phyloP scores from a whole-genome alignment of 1,140 invertebrate species.

The Pteromalus puparum region DNA sequence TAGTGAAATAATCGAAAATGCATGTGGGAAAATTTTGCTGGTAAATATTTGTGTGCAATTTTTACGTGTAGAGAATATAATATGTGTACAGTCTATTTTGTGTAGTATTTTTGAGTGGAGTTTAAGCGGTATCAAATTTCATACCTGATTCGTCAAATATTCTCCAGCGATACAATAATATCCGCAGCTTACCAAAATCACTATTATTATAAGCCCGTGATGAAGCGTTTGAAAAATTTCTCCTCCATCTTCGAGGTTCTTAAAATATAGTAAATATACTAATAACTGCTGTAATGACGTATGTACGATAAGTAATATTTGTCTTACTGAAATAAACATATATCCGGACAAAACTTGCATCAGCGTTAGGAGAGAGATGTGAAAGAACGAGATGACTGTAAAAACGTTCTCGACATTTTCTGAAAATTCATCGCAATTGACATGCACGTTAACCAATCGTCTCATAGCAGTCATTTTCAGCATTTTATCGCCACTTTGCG shows the following conservation, averaged over 20 bases:
- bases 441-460: not conserved
- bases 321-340: slow-evolving; percentile 2
- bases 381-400: not conserved
- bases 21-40: too few relatives aligned
- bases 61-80: not conserved
- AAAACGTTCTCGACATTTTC: not conserved
- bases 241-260: not conserved
- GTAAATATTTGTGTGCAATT: not conserved
- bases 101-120: not conserved
- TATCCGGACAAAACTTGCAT: not conserved
- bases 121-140: not conserved
- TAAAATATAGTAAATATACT: not conserved
- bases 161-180: slow-evolving; percentile 15
- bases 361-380: not conserved
- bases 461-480: not conserved
- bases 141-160: slow-evolving; percentile 14
- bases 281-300: not conserved
- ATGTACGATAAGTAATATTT: not conserved
- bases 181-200: not conserved
- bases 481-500: not conserved
- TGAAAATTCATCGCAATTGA: not conserved
- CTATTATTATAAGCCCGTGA: not conserved
- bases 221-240: not conserved
- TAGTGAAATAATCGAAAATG: not conserved
- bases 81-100: not conserved